These are phyloP conservation scores for Nematostella vectensis DNA, from an alignment of 92 coral and sea anemone genomes.

Conservation along the genomic window DNA sequence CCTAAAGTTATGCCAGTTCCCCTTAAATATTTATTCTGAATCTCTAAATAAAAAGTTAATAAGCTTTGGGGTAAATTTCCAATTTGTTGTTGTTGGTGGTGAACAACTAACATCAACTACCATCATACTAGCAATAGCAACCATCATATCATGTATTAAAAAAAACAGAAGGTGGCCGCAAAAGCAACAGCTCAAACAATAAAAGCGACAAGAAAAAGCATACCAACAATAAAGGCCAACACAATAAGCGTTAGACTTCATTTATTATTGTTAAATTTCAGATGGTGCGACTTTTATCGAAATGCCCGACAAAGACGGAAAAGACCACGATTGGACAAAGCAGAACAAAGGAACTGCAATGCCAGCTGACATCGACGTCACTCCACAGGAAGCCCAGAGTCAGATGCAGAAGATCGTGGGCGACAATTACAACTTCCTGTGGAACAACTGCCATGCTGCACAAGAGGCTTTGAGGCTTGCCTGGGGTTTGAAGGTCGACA, in stretches of 20 bases:
- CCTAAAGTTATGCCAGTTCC: too few species aligned
- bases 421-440: neutral
- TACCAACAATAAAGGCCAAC: neutral
- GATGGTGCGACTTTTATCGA: neutral
- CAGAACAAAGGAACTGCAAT: neutral
- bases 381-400: constrained; percentile 1
- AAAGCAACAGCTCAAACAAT: too few species aligned
- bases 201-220: too few species aligned
- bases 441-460: neutral
- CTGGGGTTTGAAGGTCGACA: neutral
- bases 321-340: neutral
- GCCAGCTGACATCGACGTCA: neutral
- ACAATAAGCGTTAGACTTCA: neutral
- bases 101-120: too few species aligned
- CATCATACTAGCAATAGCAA: too few species aligned
- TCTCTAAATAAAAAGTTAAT: too few species aligned
- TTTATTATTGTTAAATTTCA: too few species aligned
- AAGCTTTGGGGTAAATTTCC: too few species aligned
- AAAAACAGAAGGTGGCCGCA: too few species aligned
- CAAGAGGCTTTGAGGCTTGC: neutral
- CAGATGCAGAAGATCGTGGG: constrained; percentile 5
- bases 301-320: neutral
- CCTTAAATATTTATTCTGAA: too few species aligned
- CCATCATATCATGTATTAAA: too few species aligned
- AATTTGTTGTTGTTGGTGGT: too few species aligned